phyloP scores from a whole-genome alignment of 2,888 invertebrate species.

The Campoplex capitator region DNA sequence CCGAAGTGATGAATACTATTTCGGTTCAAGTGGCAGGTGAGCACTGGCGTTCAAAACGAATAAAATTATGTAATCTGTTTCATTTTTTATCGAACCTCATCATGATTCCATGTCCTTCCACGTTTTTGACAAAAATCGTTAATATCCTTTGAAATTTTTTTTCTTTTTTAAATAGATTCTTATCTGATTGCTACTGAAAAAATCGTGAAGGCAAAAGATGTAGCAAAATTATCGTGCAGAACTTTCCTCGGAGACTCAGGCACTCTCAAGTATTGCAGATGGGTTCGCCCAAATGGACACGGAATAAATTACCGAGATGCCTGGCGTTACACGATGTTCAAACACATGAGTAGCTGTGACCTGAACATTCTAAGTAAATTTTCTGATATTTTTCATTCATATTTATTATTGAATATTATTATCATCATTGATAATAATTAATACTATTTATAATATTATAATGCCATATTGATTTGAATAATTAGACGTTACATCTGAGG shows the following conservation, averaged over 20 bases:
- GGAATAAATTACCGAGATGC: constrained; percentile 73
- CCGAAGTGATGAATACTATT: constrained; percentile 73
- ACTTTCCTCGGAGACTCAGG: constrained; percentile 74
- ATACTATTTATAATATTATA: background rate
- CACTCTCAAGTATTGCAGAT: constrained; percentile 79
- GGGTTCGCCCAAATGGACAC: constrained; percentile 79
- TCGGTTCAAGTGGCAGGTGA: constrained; percentile 78
- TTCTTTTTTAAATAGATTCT: constrained; percentile 49
- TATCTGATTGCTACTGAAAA: constrained; percentile 44
- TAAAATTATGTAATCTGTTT: background rate
- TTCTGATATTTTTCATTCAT: background rate
- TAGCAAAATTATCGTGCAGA: constrained; percentile 72
- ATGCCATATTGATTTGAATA: constrained; percentile 12
- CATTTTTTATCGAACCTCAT: background rate
- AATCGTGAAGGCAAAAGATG: constrained; percentile 3
- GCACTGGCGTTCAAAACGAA: constrained; percentile 45
- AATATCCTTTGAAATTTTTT: background rate
- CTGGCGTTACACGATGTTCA: constrained; percentile 53
- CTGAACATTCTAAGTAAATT: constrained; percentile 74
- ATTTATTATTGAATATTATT: background rate
- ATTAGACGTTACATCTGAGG: constrained; percentile 57
- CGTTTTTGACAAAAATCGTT: background rate
- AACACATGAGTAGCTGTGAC: constrained; percentile 70
- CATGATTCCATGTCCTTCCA: background rate
- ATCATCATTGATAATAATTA: background rate